A percentile compares a stretch with the other conserved stretches of the same genome.
Conservation (phyloP, 2,888 invertebrate genomes). For the Agrilus mali region DNA sequence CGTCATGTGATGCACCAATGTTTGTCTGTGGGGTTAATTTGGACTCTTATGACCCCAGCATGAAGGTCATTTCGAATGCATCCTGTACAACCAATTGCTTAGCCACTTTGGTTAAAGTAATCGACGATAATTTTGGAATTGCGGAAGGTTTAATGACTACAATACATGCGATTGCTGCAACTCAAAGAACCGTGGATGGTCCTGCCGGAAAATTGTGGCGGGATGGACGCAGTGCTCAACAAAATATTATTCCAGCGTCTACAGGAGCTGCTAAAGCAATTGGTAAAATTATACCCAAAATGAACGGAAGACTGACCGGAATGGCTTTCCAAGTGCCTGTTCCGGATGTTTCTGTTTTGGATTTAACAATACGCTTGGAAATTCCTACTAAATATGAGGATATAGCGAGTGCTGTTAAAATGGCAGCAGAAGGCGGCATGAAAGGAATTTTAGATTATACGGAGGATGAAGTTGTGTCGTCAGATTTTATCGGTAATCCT, state of each 20-base stretch:
- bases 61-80: conserved; percentile 77
- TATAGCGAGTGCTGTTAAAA: no score
- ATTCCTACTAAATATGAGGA: no score
- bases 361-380: conserved; percentile 54
- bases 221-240: conserved; percentile 95
- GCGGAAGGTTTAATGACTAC: conserved; percentile 95
- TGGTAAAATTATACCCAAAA: conserved; percentile 94
- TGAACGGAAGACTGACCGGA: conserved; percentile 96
- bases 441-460: no score
- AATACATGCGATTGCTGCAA: conserved; percentile 93
- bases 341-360: conserved; percentile 95
- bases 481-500: not conserved
- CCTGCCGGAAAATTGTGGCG: conserved; percentile 92
- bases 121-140: conserved; percentile 92
- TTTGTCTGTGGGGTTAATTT: conserved; percentile 96
- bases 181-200: conserved; percentile 95
- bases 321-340: conserved; percentile 99
- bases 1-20: conserved; percentile 99
- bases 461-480: no score
- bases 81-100: conserved; percentile 99
- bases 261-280: conserved; percentile 99
- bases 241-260: conserved; percentile 98
- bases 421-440: no score
- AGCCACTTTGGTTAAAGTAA: conserved; percentile 93
- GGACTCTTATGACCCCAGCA: conserved; percentile 65